phyloP scores from a whole-genome alignment of 1,140 invertebrate species.

The Conus betulinus region DNA sequence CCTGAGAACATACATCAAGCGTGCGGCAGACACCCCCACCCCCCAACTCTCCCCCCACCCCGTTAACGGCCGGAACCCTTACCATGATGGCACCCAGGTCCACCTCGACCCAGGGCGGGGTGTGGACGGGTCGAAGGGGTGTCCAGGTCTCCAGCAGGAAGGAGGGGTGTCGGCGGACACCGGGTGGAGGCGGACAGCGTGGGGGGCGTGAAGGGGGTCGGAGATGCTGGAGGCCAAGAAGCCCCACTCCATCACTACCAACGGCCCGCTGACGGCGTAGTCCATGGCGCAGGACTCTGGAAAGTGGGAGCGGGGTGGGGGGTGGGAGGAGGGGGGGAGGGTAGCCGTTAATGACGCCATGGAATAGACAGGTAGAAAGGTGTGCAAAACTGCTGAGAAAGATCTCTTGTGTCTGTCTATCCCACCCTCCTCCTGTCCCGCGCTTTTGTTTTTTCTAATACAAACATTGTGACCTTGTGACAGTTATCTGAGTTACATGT shows the following conservation, averaged over 20 bases:
- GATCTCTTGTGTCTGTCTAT: no score
- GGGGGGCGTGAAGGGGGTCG: conserved; percentile 46
- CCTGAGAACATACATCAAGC: no score
- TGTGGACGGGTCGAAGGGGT: conserved; percentile 37
- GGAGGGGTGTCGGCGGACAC: conserved; percentile 24
- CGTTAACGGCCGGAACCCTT: no score
- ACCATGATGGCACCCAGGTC: conserved; percentile 49
- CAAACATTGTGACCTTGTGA: no score
- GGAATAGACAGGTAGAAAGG: no score
- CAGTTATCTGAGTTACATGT: no score
- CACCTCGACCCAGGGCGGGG: conserved; percentile 37
- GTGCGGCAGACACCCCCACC: no score
- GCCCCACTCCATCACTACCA: conserved; percentile 47
- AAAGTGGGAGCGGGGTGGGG: neutral
- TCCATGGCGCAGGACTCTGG: conserved; percentile 60
- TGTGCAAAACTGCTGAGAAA: no score
- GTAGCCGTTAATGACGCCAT: no score
- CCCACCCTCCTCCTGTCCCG: no score
- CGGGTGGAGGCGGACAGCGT: conserved; percentile 47
- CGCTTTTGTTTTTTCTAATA: no score
- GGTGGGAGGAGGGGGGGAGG: neutral
- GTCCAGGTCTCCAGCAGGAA: conserved; percentile 56
- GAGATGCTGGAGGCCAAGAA: conserved; percentile 45
- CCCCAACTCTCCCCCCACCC: no score
- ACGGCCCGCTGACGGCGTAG: conserved; percentile 62